phyloP scores from a whole-genome alignment of 2,888 invertebrate genomes.

The Beris chalybata region DNA sequence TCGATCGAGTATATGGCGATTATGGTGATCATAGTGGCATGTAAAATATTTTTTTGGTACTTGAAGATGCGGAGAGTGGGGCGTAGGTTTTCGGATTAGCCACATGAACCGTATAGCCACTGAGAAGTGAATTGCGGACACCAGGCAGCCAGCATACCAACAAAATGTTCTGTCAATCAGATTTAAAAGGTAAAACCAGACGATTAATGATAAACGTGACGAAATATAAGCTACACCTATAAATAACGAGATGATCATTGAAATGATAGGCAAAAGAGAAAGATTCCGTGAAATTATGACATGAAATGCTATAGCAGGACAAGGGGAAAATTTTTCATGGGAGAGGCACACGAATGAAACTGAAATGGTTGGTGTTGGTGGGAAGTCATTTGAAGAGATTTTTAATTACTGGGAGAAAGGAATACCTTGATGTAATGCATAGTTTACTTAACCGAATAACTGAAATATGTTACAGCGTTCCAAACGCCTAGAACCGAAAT shows the following conservation, averaged over 20 bases:
- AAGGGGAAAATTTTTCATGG: too few species aligned
- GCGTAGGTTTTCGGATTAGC: neutral
- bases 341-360: too few species aligned
- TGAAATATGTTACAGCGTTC: too few species aligned
- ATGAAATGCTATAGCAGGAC: slow-evolving; percentile 14
- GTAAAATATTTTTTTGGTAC: slow-evolving; percentile 27
- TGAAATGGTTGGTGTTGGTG: too few species aligned
- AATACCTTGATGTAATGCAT: too few species aligned
- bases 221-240: slow-evolving; percentile 38
- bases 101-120: neutral
- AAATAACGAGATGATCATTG: slow-evolving; percentile 33
- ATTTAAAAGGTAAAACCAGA: slow-evolving; percentile 35
- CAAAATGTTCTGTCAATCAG: slow-evolving; percentile 39
- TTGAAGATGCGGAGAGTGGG: neutral
- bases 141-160: slow-evolving; percentile 8
- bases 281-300: slow-evolving; percentile 31
- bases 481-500: too few species aligned
- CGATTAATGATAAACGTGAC: slow-evolving; percentile 39
- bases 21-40: slow-evolving; percentile 10
- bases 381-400: too few species aligned
- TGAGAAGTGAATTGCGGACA: neutral
- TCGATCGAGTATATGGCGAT: too few species aligned
- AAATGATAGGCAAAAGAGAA: slow-evolving; percentile 6
- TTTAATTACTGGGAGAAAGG: too few species aligned
- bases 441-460: too few species aligned